Evolutionary conservation across 2,888 invertebrate genomes (phyloP).

Genomic region (Meta bourneti): DNA sequence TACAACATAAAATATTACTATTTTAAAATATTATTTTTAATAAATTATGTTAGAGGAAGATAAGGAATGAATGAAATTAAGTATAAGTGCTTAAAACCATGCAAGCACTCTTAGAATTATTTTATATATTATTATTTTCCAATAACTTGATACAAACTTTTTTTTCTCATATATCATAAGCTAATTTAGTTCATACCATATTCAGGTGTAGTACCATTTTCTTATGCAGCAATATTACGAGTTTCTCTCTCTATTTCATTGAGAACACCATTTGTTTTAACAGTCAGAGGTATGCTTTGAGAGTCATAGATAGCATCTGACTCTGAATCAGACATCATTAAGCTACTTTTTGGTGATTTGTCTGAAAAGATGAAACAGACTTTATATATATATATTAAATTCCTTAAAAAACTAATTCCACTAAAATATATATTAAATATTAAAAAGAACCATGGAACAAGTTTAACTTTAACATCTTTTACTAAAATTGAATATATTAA

Average conservation of each 20-base stretch:
- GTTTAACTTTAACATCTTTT: not conserved
- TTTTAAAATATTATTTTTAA: too few relatives aligned
- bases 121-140: too few relatives aligned
- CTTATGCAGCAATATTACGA: constrained; percentile 69
- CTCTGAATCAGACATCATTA: constrained; percentile 76
- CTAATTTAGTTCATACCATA: not conserved
- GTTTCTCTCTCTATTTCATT: constrained; percentile 65
- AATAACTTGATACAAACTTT: too few relatives aligned
- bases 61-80: too few relatives aligned
- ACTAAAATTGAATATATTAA: not conserved
- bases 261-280: constrained; percentile 70
- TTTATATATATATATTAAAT: not conserved
- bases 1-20: too few relatives aligned
- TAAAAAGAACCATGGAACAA: not conserved
- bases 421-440: not conserved
- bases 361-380: constrained; percentile 41
- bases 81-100: too few relatives aligned
- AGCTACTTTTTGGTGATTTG: constrained; percentile 70
- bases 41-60: too few relatives aligned
- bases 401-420: not conserved
- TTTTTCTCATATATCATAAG: not conserved
- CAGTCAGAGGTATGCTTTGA: constrained; percentile 54
- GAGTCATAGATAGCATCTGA: constrained; percentile 76
- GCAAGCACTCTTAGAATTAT: too few relatives aligned
- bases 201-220: not conserved